phyloP scores from a whole-genome alignment of 2,888 invertebrate genomes.

The Drosophila paranaensis region DNA sequence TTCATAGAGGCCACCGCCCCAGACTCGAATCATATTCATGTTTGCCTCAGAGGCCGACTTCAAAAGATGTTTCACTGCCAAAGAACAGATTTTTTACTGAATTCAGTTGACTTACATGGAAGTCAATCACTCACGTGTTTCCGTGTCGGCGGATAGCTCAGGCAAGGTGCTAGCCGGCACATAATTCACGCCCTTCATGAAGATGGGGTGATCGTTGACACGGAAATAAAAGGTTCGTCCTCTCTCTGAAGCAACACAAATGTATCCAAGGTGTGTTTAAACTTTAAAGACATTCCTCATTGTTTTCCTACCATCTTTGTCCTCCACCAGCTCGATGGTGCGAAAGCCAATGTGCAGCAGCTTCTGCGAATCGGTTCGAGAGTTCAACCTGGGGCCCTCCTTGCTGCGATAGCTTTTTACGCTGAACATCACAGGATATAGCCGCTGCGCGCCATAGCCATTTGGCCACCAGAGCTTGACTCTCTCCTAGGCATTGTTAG shows the following conservation, averaged over 20 bases:
- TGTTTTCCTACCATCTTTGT: slow-evolving; percentile 84
- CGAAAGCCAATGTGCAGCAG: slow-evolving; percentile 92
- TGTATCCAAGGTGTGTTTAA: background rate
- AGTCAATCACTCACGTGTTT: slow-evolving; percentile 34
- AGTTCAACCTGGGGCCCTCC: slow-evolving; percentile 54
- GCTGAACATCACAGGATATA: slow-evolving; percentile 89
- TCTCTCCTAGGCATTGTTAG: slow-evolving; percentile 78
- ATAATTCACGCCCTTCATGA: slow-evolving; percentile 97
- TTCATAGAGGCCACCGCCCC: slow-evolving; percentile 99
- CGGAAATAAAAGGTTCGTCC: slow-evolving; percentile 94
- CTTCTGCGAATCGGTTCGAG: slow-evolving; percentile 84
- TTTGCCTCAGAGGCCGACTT: slow-evolving; percentile 90
- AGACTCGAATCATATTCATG: slow-evolving; percentile 97
- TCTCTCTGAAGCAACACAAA: slow-evolving; percentile 78
- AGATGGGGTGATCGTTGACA: slow-evolving; percentile 93
- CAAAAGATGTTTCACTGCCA: slow-evolving; percentile 88
- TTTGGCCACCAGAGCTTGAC: slow-evolving; percentile 97
- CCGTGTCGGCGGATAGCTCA: slow-evolving; percentile 87
- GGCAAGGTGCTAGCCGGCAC: slow-evolving; percentile 94
- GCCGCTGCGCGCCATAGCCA: slow-evolving; percentile 92
- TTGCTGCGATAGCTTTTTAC: slow-evolving; percentile 81
- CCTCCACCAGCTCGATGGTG: slow-evolving; percentile 92
- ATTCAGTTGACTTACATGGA: background rate
- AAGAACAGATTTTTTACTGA: background rate
- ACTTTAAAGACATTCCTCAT: rapidly evolving